Percentiles rank a stretch among this genome's conserved stretches.
These are phyloP conservation scores for Ladona fulva DNA, from an alignment of 1,140 invertebrate species.

Conservation along the genomic window DNA sequence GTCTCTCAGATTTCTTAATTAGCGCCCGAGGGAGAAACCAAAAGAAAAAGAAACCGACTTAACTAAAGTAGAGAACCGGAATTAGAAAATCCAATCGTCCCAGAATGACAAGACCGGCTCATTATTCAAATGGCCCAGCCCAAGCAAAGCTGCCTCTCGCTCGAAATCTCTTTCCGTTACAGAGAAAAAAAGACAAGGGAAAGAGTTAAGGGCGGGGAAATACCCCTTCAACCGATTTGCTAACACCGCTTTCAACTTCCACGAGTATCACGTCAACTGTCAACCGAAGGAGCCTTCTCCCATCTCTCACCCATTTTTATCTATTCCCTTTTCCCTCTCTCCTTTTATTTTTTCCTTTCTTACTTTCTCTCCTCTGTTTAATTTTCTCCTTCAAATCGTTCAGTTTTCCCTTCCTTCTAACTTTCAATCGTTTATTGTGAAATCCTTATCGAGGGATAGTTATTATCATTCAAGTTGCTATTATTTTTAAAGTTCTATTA, in stretches of 20 bases:
- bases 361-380: not conserved
- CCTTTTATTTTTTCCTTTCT: not conserved
- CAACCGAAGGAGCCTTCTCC: not conserved
- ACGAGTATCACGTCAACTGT: constrained; percentile 3
- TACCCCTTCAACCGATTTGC: constrained; percentile 2
- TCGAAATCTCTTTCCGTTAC: constrained; percentile 5
- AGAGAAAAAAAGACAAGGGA: not conserved
- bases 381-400: too few relatives aligned
- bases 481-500: too few relatives aligned
- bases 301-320: not conserved
- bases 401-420: too few relatives aligned
- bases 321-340: not conserved
- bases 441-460: too few relatives aligned
- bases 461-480: too few relatives aligned
- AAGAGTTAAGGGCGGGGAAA: not conserved
- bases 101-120: constrained; percentile 7
- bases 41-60: not conserved
- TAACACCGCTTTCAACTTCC: constrained; percentile 1
- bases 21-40: not conserved
- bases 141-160: not conserved
- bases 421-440: too few relatives aligned
- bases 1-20: not conserved
- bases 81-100: not conserved
- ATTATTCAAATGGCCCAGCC: constrained; percentile 1
- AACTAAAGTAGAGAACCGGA: not conserved